Evolutionary conservation across 2,797 vertebrate species (phyloP).

Genomic region (Xyrichtys novacula): DNA sequence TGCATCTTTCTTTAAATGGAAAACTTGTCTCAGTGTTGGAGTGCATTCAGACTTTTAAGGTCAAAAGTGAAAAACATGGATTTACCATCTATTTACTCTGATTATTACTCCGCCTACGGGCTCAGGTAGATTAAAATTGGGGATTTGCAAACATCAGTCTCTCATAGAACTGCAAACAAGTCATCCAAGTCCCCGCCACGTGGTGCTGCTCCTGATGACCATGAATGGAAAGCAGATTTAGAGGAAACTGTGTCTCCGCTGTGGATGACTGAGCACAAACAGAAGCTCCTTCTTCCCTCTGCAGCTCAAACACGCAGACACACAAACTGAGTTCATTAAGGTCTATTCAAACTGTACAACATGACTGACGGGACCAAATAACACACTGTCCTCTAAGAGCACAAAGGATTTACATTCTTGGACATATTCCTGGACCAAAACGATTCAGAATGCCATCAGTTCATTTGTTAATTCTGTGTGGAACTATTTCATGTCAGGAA

Average conservation of each 20-base stretch:
- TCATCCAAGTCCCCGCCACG: background rate
- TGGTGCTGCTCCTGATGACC: background rate
- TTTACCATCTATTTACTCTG: background rate
- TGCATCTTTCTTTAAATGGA: background rate
- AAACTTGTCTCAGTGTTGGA: background rate
- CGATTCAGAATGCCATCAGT: no score
- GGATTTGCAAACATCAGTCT: background rate
- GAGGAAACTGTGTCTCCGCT: slow-evolving; percentile 11
- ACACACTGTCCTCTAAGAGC: background rate
- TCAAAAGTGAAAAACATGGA: background rate
- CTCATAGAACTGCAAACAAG: background rate
- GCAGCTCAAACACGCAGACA: background rate
- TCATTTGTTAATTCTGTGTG: no score
- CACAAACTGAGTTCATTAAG: background rate
- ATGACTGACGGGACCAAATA: background rate
- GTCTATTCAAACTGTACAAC: background rate
- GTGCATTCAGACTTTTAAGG: background rate
- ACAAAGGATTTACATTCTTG: background rate
- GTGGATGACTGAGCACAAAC: slow-evolving; percentile 13
- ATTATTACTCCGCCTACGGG: background rate
- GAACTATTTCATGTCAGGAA: no score
- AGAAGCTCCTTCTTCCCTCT: slow-evolving; percentile 6
- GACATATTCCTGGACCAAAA: no score
- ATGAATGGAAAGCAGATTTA: slow-evolving; percentile 1
- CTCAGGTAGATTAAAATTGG: background rate